These are phyloP conservation scores for Apostichopus japonicus DNA, from an alignment of 35 echinoderm and acorn worm species.

Conservation along the genomic window DNA sequence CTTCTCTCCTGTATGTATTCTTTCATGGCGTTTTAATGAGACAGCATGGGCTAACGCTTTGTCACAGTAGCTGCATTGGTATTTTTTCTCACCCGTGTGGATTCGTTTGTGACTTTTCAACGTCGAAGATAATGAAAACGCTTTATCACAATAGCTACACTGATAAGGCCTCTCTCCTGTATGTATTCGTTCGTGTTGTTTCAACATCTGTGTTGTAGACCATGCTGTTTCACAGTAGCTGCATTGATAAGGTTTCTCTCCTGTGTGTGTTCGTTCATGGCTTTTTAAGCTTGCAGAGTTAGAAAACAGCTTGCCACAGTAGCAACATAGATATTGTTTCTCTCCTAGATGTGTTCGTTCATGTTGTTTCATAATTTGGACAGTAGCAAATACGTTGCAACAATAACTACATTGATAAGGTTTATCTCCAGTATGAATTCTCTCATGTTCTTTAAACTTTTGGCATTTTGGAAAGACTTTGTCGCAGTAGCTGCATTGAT, in stretches of 20 bases:
- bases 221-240: not conserved
- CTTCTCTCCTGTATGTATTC: slow-evolving; percentile 38
- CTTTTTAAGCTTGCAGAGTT: too few species aligned
- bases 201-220: not conserved
- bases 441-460: too few species aligned
- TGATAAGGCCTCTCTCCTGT: slow-evolving; percentile 1
- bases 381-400: too few species aligned
- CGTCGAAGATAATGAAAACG: not conserved
- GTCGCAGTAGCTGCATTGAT: too few species aligned
- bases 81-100: slow-evolving; percentile 4
- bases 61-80: slow-evolving; percentile 24
- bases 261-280: too few species aligned
- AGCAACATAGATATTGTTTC: too few species aligned
- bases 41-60: not conserved
- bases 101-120: not conserved
- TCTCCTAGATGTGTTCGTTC: too few species aligned
- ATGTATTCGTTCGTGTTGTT: slow-evolving; percentile 7
- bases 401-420: too few species aligned
- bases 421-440: too few species aligned
- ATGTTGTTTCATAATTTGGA: too few species aligned
- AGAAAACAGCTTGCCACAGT: too few species aligned
- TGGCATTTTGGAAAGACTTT: too few species aligned
- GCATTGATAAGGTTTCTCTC: not conserved
- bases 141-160: not conserved
- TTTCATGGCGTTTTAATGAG: slow-evolving; percentile 3